These are phyloP conservation scores for Iphiclides podalirius DNA, from an alignment of 2,888 invertebrate species.

Conservation along the genomic window DNA sequence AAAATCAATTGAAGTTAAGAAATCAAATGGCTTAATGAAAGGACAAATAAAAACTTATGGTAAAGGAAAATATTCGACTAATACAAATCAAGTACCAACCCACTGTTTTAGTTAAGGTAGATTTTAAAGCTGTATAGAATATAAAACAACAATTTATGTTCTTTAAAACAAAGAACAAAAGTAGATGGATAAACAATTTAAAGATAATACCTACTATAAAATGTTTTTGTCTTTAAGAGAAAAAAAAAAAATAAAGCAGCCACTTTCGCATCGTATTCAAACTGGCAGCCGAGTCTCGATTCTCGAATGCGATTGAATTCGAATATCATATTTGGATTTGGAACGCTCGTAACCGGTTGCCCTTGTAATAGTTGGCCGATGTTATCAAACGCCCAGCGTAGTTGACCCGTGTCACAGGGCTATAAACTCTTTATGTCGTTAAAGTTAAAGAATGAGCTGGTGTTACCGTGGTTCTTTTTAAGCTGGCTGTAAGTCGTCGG, in stretches of 20 bases:
- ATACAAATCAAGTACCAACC: no score
- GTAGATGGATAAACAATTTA: no score
- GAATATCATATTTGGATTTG: conserved; percentile 76
- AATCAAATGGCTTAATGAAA: no score
- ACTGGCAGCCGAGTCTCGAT: conserved; percentile 37
- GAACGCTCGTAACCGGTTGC: conserved; percentile 75
- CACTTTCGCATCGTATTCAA: conserved; percentile 24
- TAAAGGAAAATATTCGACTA: no score
- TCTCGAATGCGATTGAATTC: conserved; percentile 68
- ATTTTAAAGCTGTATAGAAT: no score
- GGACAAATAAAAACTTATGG: no score
- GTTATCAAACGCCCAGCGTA: conserved; percentile 66
- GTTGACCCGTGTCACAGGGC: conserved; percentile 48
- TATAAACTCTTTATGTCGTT: conserved; percentile 35
- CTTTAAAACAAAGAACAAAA: no score
- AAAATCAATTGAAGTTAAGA: no score
- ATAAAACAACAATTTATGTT: no score
- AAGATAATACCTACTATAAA: no score
- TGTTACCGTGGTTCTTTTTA: conserved; percentile 53
- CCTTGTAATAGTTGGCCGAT: conserved; percentile 79
- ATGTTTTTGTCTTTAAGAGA: no score
- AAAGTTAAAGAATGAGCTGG: conserved; percentile 37
- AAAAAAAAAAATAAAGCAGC: conserved; percentile 29
- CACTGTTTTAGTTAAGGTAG: no score
- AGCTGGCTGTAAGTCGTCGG: conserved; percentile 63